A percentile compares a stretch with the other conserved stretches of the same genome.
Evolutionary conservation across 2,113 vertebrate species (phyloP).

Genomic region (Sylvilagus bachmani): DNA sequence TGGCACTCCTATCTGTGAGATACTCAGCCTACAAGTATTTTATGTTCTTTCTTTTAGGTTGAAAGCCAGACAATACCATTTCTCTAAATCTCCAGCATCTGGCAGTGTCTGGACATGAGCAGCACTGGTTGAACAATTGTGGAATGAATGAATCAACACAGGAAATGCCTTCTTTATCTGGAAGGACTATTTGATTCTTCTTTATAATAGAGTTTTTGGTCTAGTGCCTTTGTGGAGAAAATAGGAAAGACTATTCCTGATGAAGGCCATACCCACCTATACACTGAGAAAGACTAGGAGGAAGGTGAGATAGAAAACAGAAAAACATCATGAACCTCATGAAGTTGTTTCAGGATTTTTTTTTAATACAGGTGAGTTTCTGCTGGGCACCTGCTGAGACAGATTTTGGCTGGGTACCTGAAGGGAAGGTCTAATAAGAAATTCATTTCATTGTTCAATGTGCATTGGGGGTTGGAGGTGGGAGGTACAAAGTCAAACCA

Average conservation of each 20-base stretch:
- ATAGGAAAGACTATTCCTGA: slow-evolving; percentile 7
- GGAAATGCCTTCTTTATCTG: not conserved
- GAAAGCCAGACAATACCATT: not conserved
- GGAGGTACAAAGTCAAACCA: not conserved
- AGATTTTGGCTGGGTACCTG: not conserved
- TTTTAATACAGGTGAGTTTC: not conserved
- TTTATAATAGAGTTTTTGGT: slow-evolving; percentile 15
- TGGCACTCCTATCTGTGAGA: not conserved
- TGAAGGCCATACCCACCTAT: slow-evolving; percentile 6
- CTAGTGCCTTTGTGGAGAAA: not conserved
- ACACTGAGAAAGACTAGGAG: slow-evolving; percentile 23
- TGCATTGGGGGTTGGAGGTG: not conserved
- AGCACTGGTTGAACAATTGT: not conserved
- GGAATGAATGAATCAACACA: not conserved
- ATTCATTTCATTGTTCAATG: not conserved
- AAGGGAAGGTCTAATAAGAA: not conserved
- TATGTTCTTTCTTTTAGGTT: not conserved
- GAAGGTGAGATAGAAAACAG: not conserved
- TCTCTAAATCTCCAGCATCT: not conserved
- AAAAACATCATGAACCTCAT: not conserved
- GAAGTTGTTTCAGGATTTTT: no score
- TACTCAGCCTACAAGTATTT: not conserved
- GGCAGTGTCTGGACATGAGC: not conserved
- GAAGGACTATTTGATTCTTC: not conserved
- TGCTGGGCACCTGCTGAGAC: not conserved